Evolutionary conservation across 2,888 invertebrate species (phyloP), one percentile per base, ranked within the genome.

Genomic region (Meliscaeva auricollis): DNA sequence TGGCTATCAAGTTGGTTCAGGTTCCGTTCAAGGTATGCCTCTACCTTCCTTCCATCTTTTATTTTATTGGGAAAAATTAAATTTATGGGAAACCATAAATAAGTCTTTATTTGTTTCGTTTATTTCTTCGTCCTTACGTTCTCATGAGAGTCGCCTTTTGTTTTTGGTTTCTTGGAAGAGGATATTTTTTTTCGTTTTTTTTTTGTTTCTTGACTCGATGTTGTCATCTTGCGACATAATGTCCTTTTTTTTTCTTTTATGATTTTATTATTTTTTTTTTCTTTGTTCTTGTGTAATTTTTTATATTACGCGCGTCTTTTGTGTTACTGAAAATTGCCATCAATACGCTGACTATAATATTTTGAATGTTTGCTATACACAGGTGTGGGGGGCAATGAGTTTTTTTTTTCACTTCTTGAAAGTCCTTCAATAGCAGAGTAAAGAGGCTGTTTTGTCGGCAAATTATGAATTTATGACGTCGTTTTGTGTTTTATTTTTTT

Each of bases 1-100:
- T 85, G 85, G 76, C 69, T 62, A 50, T 30, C 60, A 72, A 48
- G 48, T 52, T 58, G 41, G 56, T 54, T 62, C 54, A 66, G 38
- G 48, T 58, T 58, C 48, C 56, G 48, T 68, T 48, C 68, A 13
- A 44, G 66, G 38, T 20, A 69, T 35, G 11, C 11, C 13, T 11
- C 38, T 11, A 38, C 13, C 9, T 13, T 11, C 72, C 68, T 69
- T 56, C 73, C 58, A 58, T 41, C 80, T 77, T 80, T 80, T 85
- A 84, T 85, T 80, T 85, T 80, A 85, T 85, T 85, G 76, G 73
- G 62, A 85, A 76, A 85, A 85, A 85, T 85, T 85, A 85, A 85
- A 85, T 85, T 80, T 85, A 85, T 85, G 85, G 73, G 76, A 52
- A 85, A 69, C 76, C 80, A 85, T 85, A 85, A 85, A 85, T 80